Base-by-base conservation (phyloP, 2,888 invertebrate species). In the Drosophila paramelanica region DNA sequence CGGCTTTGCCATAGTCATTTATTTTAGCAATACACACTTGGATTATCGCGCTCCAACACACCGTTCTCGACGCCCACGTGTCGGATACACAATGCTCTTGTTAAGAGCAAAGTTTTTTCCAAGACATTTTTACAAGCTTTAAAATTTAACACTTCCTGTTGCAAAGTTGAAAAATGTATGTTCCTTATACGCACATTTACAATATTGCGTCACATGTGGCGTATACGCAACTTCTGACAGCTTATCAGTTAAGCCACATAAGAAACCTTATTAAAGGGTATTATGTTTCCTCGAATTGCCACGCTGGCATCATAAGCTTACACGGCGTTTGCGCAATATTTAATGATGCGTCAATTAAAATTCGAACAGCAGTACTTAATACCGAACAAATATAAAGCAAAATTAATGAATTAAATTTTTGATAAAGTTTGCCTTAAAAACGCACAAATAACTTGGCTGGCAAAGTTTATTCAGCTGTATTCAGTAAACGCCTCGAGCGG, bases 151-250 rank as follows among this genome's bases (percentile, higher is more conserved):
- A 61, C 68, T 58, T 77, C 52, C 38, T 46, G 27, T 42, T 62
- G 50, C 23, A 77, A 73, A 75, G 45, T 67, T 50, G 13, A 7
- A 25, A 33, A 43, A 75, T 75, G 68, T 68, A 75, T 73, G 59
- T 60, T 46, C 42, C 55, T 50, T 51, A n/a, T 46, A 41, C 57
- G 38, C 43, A 41, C 33, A 46, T 33, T 59, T 36, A 45, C 23
- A 64, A 56, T 52, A 71, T 33, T 14, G 60, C 43, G 45, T 14
- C 76, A 41, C 66, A 75, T 62, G 67, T 65, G 56, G 69, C 73
- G 70, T 77, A 77, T 77, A 55, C 65, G 55, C 53, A 67, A 86
- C 47, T 47, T 45, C 45, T 43, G 20, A 6, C 45, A 38, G 14
- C 38, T 65, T 58, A 49, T 65, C 20, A 5, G 23, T 36, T 52